phyloP scores from a whole-genome alignment of 2,888 invertebrate genomes.

The Epirrhoe alternata region DNA sequence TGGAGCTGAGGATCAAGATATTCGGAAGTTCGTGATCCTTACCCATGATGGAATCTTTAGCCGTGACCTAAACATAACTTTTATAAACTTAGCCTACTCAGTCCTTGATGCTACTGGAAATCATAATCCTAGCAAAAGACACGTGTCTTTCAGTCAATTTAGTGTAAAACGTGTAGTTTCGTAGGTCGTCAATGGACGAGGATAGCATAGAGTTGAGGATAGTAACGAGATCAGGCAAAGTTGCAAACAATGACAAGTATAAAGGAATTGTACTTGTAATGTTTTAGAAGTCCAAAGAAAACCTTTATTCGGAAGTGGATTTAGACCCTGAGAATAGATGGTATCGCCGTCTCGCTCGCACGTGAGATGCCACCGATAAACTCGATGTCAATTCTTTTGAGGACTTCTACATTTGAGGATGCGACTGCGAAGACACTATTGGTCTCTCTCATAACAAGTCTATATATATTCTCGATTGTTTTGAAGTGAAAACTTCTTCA shows the following conservation, averaged over 20 bases:
- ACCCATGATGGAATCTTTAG: no score
- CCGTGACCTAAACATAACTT: no score
- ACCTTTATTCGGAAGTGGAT: slow-evolving; percentile 66
- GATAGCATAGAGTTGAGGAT: no score
- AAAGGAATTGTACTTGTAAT: neutral
- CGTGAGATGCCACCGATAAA: slow-evolving; percentile 61
- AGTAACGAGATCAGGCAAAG: neutral
- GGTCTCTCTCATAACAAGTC: neutral
- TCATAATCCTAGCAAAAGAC: no score
- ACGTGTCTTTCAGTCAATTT: no score
- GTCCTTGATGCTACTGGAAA: no score
- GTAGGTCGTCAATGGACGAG: no score
- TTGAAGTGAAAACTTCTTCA: no score
- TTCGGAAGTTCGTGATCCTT: no score
- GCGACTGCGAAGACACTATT: slow-evolving; percentile 17
- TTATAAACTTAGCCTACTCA: no score
- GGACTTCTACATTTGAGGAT: slow-evolving; percentile 14
- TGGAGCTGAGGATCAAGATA: no score
- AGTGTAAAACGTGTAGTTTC: no score
- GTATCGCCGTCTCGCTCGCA: slow-evolving; percentile 70
- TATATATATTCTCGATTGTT: neutral
- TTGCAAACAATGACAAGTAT: neutral
- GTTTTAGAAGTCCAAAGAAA: slow-evolving; percentile 22
- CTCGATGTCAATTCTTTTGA: slow-evolving; percentile 25
- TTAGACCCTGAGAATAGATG: slow-evolving; percentile 76